Base-by-base conservation (phyloP, 2,797 vertebrate species). In the Hybognathus amarus region DNA sequence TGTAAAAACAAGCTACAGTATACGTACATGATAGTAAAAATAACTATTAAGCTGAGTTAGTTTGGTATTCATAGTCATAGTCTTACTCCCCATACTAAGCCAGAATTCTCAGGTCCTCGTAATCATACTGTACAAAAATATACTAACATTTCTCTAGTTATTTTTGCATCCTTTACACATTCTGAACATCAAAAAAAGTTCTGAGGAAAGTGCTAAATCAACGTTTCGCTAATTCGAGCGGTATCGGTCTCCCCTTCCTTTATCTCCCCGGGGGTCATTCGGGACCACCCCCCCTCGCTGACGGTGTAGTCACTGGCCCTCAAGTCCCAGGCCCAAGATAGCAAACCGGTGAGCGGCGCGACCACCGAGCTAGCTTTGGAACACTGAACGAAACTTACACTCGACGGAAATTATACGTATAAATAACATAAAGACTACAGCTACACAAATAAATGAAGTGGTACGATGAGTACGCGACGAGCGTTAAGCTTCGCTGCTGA, bases 41-140 rank as follows among this genome's bases (percentile, higher is more conserved):
- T 93, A 94, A 93, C 91, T 91, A 92, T 85, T 80, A 86, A 88
- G 77, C 83, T 82, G 78, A 54, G 77, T 89, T 82, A 79, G 82
- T 77, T 85, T 85, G 61, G 89, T 90, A 90, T 83, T 81, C 79
- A 76, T 20, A 78, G 74, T 85, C 84, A 63, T 63, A 76, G 64
- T 92, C 91, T 87, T 89, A 87, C 87, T 89, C 89, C 83, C 91
- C 90, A 88, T 89, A 89, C 87, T 87, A 87, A 92, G 87, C 82
- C 3, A 70, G 63, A 52, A 83, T 86, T 33, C 91, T 87, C 90
- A 92, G 92, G 91, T 93, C 91, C 90, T 92, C 83, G 89, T 90
- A 89, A 89, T 94, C 91, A 83, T 91, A 90, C 94, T 94, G 91
- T 95, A 95, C 93, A 96, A 95, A 95, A 95, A 95, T 96, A 95